Base-by-base conservation (phyloP, 2,888 invertebrate genomes). In the Tiphia femorata region DNA sequence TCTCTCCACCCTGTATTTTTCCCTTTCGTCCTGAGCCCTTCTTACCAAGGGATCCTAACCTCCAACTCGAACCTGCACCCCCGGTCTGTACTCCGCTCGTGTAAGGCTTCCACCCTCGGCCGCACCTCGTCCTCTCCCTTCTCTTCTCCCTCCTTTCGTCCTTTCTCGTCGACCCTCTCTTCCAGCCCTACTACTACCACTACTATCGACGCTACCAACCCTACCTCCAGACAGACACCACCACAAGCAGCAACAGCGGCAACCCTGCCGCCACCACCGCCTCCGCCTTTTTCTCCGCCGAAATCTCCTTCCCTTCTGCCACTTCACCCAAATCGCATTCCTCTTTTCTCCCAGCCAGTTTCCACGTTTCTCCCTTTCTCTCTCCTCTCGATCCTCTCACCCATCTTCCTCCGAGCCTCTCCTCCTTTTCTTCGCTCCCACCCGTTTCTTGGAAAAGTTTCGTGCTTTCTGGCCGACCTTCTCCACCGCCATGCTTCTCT, bases 41-140 rank as follows among this genome's bases (percentile, higher is more conserved):
- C 57, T 41, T 54, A 49, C 58, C 56, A 54, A 50, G 50, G 60
- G 60, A 69, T 67, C 59, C 58, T 69, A 71, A 69, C 64, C 70
- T 67, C 72, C 61, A 70, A 62, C 70, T 62, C 58, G 69, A 73
- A 62, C 59, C 68, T 61, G 63, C 62, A 63, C 62, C 68, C 62
- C 72, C 63, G 58, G 58, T 62, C n/a, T n/a, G 56, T 53, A 62
- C 50, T 65, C 59, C 42, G 66, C 56, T 62, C 62, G 50, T 61
- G 64, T 63, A 69, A 70, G 65, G 61, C 61, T 67, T 65, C 66
- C 58, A 16, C 43, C 10, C 17, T 19, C 30, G 12, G 10, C 29
- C 30, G 10, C 43, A 2, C 40, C 49, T 19, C 29, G 40, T 19
- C 30, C 21, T 3, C 37, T 21, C 10, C 21, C 12, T 23, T 27